Evolutionary conservation across 2,113 vertebrate species (phyloP).

Genomic region (Xiphophorus couchianus): DNA sequence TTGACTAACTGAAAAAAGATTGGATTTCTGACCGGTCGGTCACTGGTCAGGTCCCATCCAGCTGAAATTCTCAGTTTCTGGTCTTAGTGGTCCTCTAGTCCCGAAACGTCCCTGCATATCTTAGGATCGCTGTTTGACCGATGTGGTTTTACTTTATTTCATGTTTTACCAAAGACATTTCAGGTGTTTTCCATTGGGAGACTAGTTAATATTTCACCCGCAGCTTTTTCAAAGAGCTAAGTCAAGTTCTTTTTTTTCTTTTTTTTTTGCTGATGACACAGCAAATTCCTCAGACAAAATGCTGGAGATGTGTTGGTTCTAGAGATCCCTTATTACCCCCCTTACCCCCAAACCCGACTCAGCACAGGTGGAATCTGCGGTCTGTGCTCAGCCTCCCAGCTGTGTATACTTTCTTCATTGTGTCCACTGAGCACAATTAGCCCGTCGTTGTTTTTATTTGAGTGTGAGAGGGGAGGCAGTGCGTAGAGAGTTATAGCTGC

Average conservation of each 20-base stretch:
- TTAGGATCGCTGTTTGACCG: conserved; percentile 16
- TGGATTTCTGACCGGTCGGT: too few relatives aligned
- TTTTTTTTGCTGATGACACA: conserved; percentile 64
- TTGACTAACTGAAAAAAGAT: background rate
- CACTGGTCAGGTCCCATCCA: too few relatives aligned
- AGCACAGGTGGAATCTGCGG: conserved; percentile 71
- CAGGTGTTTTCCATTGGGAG: conserved; percentile 31
- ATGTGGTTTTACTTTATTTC: background rate
- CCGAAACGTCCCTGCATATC: conserved; percentile 68
- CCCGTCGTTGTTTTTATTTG: conserved; percentile 70
- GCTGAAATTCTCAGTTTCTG: too few relatives aligned
- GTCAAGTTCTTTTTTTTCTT: conserved; percentile 52
- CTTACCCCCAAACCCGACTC: conserved; percentile 22
- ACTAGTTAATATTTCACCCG: conserved; percentile 51
- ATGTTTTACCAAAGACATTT: conserved; percentile 43
- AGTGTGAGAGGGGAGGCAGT: conserved; percentile 49
- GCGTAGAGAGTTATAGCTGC: conserved; percentile 48
- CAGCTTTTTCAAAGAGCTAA: conserved; percentile 39
- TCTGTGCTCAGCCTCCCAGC: conserved; percentile 61
- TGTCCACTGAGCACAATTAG: conserved; percentile 71
- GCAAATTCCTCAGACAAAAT: conserved; percentile 68
- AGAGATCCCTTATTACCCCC: conserved; percentile 62
- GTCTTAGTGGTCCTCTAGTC: conserved; percentile 53
- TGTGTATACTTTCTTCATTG: conserved; percentile 66
- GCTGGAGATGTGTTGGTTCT: conserved; percentile 68